A percentile compares a stretch with the other conserved stretches of the same genome.
These are phyloP conservation scores for Leucoptera coffeella DNA, from an alignment of 2,888 invertebrate species.

Conservation along the genomic window DNA sequence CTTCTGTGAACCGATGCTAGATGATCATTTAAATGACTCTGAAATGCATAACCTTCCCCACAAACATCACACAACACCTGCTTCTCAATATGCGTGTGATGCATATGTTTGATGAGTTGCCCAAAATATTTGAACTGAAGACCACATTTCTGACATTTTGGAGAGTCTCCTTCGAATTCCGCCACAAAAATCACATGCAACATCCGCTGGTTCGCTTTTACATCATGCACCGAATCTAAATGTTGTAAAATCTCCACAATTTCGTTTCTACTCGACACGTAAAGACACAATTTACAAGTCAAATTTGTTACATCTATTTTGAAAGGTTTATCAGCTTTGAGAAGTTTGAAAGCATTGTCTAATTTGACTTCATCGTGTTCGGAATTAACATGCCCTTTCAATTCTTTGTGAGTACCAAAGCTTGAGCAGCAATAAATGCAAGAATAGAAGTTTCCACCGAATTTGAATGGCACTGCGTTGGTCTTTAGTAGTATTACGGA, in stretches of 20 bases:
- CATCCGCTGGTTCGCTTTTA: too few species aligned
- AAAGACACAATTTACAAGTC: constrained; percentile 15
- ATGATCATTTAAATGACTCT: constrained; percentile 19
- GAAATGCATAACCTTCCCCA: constrained; percentile 23
- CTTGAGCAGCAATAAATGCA: constrained; percentile 18
- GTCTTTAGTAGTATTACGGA: constrained; percentile 14
- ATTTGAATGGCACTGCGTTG: constrained; percentile 17
- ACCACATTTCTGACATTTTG: too few species aligned
- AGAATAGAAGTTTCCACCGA: constrained; percentile 15
- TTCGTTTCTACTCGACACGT: too few species aligned
- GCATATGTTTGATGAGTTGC: constrained; percentile 14
- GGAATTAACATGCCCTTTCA: constrained; percentile 12
- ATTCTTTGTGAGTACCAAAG: constrained; percentile 11
- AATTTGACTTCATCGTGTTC: constrained; percentile 14
- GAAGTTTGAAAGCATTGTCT: constrained; percentile 9
- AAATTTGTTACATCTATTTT: constrained; percentile 19
- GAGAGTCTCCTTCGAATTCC: too few species aligned
- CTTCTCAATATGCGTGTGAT: constrained; percentile 15
- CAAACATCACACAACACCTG: constrained; percentile 20
- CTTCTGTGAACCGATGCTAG: constrained; percentile 16
- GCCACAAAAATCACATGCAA: too few species aligned
- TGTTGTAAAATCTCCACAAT: too few species aligned
- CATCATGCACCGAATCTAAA: too few species aligned
- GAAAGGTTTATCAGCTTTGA: constrained; percentile 9
- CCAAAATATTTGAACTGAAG: constrained; percentile 18